A percentile compares a stretch with the other conserved stretches of the same genome.
Evolutionary conservation across 2,113 vertebrate genomes (phyloP).

Genomic region (Manacus vitellinus): DNA sequence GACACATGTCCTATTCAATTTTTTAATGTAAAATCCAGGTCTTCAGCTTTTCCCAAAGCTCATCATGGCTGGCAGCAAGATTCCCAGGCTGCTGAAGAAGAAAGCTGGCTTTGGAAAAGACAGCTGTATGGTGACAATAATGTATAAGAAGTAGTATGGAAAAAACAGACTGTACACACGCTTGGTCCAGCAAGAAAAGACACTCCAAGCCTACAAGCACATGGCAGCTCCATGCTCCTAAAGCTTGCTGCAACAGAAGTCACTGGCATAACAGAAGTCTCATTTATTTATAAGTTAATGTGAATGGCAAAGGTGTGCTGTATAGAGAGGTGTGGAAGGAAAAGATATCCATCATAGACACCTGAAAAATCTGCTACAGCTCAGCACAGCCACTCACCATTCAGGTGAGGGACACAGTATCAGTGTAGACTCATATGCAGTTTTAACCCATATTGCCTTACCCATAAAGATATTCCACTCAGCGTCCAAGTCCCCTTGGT

Average conservation of each 20-base stretch:
- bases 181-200: not conserved
- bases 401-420: not conserved
- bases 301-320: not conserved
- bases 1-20: not conserved
- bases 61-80: not conserved
- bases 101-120: not conserved
- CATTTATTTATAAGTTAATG: not conserved
- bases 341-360: not conserved
- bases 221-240: not conserved
- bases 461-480: conserved; percentile 98
- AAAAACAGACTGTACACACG: not conserved
- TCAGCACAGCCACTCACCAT: not conserved
- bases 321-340: not conserved
- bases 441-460: conserved; percentile 65
- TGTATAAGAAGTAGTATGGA: not conserved
- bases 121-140: not conserved
- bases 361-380: not conserved
- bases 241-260: not conserved
- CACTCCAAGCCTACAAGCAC: not conserved
- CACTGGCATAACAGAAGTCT: not conserved
- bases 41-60: not conserved
- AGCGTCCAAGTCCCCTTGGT: conserved; percentile 91
- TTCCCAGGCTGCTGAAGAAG: not conserved
- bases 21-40: not conserved
- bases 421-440: accelerated